Evolutionary conservation across 2,797 vertebrate genomes (phyloP), one percentile per base, ranked within the genome.

Genomic region (Percopsis omiscomaycus): DNA sequence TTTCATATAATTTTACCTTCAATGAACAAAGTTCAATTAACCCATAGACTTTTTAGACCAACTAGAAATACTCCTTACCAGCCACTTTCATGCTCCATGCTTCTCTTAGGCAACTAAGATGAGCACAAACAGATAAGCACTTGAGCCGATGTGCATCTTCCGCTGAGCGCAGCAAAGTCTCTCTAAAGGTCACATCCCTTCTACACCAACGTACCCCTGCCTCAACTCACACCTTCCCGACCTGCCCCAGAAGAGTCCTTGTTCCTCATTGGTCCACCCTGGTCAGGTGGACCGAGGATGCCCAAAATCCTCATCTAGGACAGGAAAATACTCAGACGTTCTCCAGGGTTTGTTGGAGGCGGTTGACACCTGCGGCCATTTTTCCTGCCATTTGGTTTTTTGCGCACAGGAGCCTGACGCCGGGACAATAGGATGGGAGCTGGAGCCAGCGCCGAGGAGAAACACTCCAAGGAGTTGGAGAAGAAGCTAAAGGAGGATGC

Each of bases 401-500:
- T 74, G 66, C 73, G 72, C 59, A 71, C 63, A 82, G 73, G 81
- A 80, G 84, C 66, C 66, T 37, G 4, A 6, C 8, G 37, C 37
- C 37, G 5, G 37, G 37, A 37, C 37, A 37, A 37, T 52, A 89
- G 80, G 64, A 99, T 99, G 98, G 97, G 97, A 55, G 94, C 96
- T 3, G 97, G 98, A 82, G 98, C 94, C 71, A 99, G 98, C 0
- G 95, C 94, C 0, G 97, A 99, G 88, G 97, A 96, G 69, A 99
- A 99, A 71, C 97, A 93, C 81, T 99, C 97, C 73, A 94, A 90
- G 0, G 96, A 99, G 81, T 88, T 99, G 80, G 97, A 99, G 87
- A 99, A 96, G 90, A 98, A 94, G 80, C 92, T 99, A 81, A 98
- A 96, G 78, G 97, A 98, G 75, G 98, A 99, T 1, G 97, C 94